Percentiles rank a stretch among this genome's conserved stretches.
Evolutionary conservation across 1,140 invertebrate genomes (phyloP).

Genomic region (Carcinoscorpius rotundicauda): DNA sequence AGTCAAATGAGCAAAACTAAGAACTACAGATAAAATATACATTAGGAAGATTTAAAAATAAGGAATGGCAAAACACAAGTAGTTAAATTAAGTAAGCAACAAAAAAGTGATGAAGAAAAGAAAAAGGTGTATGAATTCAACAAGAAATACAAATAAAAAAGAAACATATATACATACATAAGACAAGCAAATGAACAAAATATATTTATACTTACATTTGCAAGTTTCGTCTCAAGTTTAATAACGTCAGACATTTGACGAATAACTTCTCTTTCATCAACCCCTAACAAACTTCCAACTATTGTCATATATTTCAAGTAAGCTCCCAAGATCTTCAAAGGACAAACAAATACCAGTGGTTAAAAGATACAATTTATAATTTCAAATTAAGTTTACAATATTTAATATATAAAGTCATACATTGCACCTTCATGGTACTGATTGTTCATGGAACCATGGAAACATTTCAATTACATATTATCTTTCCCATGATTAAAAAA

Average conservation of each 20-base stretch:
- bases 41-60: slow-evolving; percentile 5
- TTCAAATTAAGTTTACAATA: too few relatives aligned
- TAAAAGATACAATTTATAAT: too few relatives aligned
- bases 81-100: not conserved
- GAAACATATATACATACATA: too few relatives aligned
- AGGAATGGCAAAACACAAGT: not conserved
- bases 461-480: too few relatives aligned
- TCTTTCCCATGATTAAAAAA: too few relatives aligned
- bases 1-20: too few relatives aligned
- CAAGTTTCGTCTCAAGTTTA: slow-evolving; percentile 60
- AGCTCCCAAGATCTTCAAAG: slow-evolving; percentile 58
- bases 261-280: slow-evolving; percentile 57
- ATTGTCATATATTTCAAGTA: slow-evolving; percentile 88
- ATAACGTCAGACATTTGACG: slow-evolving; percentile 64
- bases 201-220: slow-evolving; percentile 37
- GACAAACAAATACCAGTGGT: not conserved
- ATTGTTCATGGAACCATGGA: too few relatives aligned
- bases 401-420: too few relatives aligned
- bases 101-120: not conserved
- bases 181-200: not conserved
- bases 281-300: slow-evolving; percentile 73
- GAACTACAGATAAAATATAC: too few relatives aligned
- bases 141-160: too few relatives aligned
- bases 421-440: too few relatives aligned
- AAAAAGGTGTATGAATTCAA: slow-evolving; percentile 5